Conservation (phyloP, 2,888 invertebrate species). For the Selenia dentaria region DNA sequence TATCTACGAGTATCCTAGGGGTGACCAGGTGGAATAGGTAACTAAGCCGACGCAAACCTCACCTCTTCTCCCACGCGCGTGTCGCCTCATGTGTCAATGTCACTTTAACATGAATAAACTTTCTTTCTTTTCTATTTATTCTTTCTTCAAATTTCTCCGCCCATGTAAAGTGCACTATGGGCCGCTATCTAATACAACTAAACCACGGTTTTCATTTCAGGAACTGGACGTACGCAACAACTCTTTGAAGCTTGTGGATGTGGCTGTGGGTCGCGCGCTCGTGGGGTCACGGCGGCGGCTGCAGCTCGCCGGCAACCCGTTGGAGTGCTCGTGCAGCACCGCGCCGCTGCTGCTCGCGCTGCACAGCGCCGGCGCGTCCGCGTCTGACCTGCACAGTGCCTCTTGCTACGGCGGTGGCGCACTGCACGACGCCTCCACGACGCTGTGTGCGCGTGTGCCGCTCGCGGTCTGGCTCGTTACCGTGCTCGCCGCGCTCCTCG, state of each 20-base stretch:
- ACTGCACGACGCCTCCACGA: conserved; percentile 5
- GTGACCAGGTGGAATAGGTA: too few species aligned
- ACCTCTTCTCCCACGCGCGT: too few species aligned
- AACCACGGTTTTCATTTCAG: too few species aligned
- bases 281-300: background rate
- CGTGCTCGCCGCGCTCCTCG: conserved; percentile 2
- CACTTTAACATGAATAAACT: too few species aligned
- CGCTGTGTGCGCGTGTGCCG: conserved; percentile 4
- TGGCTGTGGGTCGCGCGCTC: conserved; percentile 6
- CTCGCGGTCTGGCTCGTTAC: conserved; percentile 9
- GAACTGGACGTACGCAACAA: conserved; percentile 28
- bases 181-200: too few species aligned
- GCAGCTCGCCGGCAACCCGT: conserved; percentile 20
- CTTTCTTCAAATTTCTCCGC: too few species aligned
- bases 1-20: too few species aligned
- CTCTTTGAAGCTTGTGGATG: background rate
- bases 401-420: background rate
- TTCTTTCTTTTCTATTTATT: too few species aligned
- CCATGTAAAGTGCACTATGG: too few species aligned
- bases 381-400: conserved; percentile 2
- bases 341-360: conserved; percentile 4
- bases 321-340: conserved; percentile 19
- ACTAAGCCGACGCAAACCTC: too few species aligned
- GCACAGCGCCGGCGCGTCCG: background rate
- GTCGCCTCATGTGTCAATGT: too few species aligned